Conservation (phyloP, 2,797 vertebrate species). For the Xenopus petersii region DNA sequence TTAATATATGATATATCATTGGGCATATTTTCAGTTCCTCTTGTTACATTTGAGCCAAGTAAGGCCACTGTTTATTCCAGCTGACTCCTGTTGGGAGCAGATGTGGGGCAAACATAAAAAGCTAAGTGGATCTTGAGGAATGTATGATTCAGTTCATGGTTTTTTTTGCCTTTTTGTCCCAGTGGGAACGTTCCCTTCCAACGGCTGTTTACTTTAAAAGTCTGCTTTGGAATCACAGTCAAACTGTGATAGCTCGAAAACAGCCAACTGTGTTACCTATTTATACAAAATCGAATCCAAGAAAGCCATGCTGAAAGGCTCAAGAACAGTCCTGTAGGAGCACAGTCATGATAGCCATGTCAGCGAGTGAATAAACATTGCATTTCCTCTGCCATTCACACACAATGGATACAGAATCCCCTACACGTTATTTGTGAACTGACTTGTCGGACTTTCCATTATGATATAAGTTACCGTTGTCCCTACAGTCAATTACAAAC, state of each 20-base stretch:
- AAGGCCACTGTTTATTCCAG: slow-evolving; percentile 20
- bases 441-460: not conserved
- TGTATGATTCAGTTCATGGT: slow-evolving; percentile 27
- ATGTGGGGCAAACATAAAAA: slow-evolving; percentile 29
- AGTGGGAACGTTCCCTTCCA: slow-evolving; percentile 33
- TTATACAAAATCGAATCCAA: slow-evolving; percentile 38
- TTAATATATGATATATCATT: too few relatives aligned
- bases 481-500: too few relatives aligned
- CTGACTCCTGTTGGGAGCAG: slow-evolving; percentile 24
- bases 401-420: slow-evolving; percentile 13
- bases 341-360: slow-evolving; percentile 20
- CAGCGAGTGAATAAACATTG: slow-evolving; percentile 35
- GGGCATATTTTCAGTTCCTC: not conserved
- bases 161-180: slow-evolving; percentile 28
- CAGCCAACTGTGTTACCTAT: slow-evolving; percentile 37
- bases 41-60: not conserved
- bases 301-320: slow-evolving; percentile 36
- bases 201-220: slow-evolving; percentile 28
- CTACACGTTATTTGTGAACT: slow-evolving; percentile 3
- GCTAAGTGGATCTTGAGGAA: slow-evolving; percentile 8
- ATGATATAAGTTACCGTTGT: too few relatives aligned
- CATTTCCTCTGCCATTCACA: slow-evolving; percentile 36
- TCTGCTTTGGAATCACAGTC: slow-evolving; percentile 27
- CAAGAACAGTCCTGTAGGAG: slow-evolving; percentile 12
- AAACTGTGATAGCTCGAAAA: slow-evolving; percentile 39